Conservation (phyloP, 1,140 invertebrate species). For the Notospermus geniculatus region DNA sequence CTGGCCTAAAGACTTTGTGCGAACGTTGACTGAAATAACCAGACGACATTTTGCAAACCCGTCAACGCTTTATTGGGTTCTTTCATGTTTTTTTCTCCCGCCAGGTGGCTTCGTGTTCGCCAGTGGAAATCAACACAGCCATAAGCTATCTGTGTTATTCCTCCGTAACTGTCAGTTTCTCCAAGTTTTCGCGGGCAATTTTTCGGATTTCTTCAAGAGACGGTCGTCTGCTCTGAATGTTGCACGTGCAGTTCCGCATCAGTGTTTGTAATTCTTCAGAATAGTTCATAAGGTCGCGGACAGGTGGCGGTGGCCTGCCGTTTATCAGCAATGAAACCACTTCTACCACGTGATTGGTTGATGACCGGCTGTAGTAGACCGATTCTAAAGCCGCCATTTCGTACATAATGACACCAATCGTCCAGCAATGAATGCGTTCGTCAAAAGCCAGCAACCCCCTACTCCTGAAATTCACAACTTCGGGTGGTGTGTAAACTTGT, state of each 20-base stretch:
- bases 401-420: constrained; percentile 31
- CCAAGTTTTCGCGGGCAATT: too few species aligned
- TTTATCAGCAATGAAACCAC: constrained; percentile 29
- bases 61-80: too few species aligned
- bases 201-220: too few species aligned
- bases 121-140: too few species aligned
- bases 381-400: constrained; percentile 32
- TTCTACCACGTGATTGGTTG: constrained; percentile 23
- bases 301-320: constrained; percentile 23
- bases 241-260: constrained; percentile 17
- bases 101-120: too few species aligned
- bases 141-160: too few species aligned
- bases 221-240: too few species aligned
- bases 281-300: constrained; percentile 4
- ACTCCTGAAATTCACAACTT: neutral
- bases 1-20: too few species aligned
- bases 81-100: too few species aligned
- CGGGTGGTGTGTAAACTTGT: neutral
- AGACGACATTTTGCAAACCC: too few species aligned
- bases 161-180: too few species aligned
- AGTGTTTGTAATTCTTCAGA: constrained; percentile 20
- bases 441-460: neutral
- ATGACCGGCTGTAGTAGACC: constrained; percentile 26
- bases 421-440: constrained; percentile 20
- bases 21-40: too few species aligned